These are phyloP conservation scores for Myiotriccus ornatus DNA, from an alignment of 2,797 vertebrate species.

Conservation along the genomic window DNA sequence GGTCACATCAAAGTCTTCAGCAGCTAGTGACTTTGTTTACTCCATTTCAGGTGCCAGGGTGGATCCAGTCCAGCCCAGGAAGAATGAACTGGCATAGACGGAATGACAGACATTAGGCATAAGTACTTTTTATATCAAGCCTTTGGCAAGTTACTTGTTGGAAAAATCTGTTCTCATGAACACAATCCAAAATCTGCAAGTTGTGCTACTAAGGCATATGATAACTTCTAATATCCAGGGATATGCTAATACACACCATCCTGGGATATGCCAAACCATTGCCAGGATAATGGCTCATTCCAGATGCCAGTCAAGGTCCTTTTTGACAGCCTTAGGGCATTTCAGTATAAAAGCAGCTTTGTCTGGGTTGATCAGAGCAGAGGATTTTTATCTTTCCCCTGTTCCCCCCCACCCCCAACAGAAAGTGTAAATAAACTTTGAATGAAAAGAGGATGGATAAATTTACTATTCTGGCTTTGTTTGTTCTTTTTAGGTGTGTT, in stretches of 20 bases:
- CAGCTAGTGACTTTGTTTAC: conserved; percentile 58
- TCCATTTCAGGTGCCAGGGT: conserved; percentile 68
- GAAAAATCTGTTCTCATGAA: conserved; percentile 77
- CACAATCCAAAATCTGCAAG: conserved; percentile 72
- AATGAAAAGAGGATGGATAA: neutral
- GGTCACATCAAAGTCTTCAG: conserved; percentile 54
- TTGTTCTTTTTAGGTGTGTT: neutral
- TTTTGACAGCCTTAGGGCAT: conserved; percentile 23
- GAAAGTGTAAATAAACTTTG: conserved; percentile 20
- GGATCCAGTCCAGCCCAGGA: conserved; percentile 68
- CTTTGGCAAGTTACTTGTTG: conserved; percentile 73
- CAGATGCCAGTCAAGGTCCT: conserved; percentile 68
- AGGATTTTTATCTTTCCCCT: neutral
- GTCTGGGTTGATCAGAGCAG: neutral
- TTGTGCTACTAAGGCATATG: conserved; percentile 67
- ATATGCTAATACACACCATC: conserved; percentile 66
- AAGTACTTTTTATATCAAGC: conserved; percentile 74
- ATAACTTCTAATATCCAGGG: conserved; percentile 68
- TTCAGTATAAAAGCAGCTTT: conserved; percentile 27
- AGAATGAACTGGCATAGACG: conserved; percentile 75
- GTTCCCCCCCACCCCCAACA: fast-evolving
- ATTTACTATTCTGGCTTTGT: neutral
- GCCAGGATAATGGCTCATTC: conserved; percentile 64
- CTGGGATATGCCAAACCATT: conserved; percentile 60
- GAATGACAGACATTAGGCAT: conserved; percentile 77